These are phyloP conservation scores for Cyanoliseus patagonus DNA, from an alignment of 2,113 vertebrate genomes.

Conservation along the genomic window DNA sequence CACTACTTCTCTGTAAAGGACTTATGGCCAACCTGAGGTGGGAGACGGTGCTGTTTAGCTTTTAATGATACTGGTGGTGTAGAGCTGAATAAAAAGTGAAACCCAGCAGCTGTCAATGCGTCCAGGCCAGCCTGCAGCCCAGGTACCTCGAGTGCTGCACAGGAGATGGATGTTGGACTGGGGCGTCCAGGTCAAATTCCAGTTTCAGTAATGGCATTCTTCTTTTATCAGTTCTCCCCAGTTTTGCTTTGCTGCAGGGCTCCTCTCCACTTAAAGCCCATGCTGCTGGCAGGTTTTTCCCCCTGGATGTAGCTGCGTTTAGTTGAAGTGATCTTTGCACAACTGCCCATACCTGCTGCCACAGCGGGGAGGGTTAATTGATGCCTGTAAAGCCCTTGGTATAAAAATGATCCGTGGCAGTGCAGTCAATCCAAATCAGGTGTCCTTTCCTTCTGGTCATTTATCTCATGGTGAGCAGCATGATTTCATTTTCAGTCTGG, in stretches of 20 bases:
- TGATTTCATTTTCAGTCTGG: neutral
- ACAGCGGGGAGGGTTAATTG: neutral
- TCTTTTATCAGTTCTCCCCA: neutral
- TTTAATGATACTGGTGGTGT: neutral
- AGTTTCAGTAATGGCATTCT: neutral
- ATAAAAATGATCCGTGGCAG: neutral
- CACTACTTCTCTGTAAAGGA: fast-evolving
- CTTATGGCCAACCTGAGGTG: neutral
- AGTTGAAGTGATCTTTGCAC: neutral
- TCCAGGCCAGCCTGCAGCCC: neutral
- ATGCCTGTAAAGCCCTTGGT: neutral
- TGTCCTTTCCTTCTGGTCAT: neutral
- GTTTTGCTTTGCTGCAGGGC: neutral
- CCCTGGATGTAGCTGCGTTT: neutral
- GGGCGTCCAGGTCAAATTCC: neutral
- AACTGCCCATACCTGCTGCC: neutral
- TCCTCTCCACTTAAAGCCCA: neutral
- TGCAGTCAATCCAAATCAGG: neutral
- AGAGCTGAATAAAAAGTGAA: neutral
- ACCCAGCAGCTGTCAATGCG: neutral
- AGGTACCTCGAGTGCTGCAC: neutral
- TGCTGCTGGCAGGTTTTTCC: neutral
- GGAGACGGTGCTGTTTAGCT: neutral
- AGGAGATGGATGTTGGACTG: neutral
- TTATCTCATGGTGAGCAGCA: neutral